Conservation (phyloP, 1,140 invertebrate species). For the Drosophila varians region DNA sequence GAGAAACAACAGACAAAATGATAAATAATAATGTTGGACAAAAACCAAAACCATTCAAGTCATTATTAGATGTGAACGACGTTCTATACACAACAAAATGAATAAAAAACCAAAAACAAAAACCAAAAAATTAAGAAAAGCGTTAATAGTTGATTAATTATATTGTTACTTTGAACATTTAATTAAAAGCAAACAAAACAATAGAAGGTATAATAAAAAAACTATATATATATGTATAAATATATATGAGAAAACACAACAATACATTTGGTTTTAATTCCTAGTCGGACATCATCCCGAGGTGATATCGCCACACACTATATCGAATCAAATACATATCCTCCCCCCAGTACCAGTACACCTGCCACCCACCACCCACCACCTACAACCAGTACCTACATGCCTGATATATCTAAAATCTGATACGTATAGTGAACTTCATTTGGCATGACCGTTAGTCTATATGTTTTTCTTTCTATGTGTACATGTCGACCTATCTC, state of each 20-base stretch:
- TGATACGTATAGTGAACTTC: constrained; percentile 66
- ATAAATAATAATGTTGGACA: constrained; percentile 70
- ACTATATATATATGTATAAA: constrained; percentile 74
- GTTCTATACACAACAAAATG: constrained; percentile 66
- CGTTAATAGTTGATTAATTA: constrained; percentile 81
- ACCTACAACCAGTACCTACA: too few relatives aligned
- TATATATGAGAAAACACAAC: constrained; percentile 75
- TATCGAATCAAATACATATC: constrained; percentile 27
- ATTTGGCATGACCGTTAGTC: constrained; percentile 78
- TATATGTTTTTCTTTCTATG: constrained; percentile 68
- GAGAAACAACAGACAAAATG: constrained; percentile 54
- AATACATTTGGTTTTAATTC: constrained; percentile 74
- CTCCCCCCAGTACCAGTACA: background rate
- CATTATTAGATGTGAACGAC: constrained; percentile 79
- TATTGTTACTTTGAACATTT: constrained; percentile 81
- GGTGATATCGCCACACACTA: constrained; percentile 24
- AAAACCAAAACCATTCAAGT: constrained; percentile 77
- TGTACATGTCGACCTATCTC: constrained; percentile 44
- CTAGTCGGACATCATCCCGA: constrained; percentile 30
- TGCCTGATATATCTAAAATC: constrained; percentile 50
- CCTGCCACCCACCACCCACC: too few relatives aligned
- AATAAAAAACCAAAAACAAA: constrained; percentile 33
- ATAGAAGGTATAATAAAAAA: constrained; percentile 67
- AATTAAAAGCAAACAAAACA: constrained; percentile 58
- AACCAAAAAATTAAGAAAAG: constrained; percentile 55